Conservation (phyloP, 2,888 invertebrate genomes). For the Mylabris sibirica region DNA sequence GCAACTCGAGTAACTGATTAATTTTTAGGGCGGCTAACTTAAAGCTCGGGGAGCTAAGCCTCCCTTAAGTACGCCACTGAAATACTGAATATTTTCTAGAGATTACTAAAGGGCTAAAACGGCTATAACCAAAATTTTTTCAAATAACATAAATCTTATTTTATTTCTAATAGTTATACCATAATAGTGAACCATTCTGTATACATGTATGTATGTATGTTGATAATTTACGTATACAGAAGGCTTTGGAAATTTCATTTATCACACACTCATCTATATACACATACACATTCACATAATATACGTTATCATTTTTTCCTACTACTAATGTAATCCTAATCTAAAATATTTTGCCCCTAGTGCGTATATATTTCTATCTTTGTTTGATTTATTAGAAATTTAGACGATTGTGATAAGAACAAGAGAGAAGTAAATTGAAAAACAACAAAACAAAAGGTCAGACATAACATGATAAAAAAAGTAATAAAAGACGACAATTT, state of each 20-base stretch:
- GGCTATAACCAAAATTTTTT: no score
- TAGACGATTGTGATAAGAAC: not conserved
- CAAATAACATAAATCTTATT: no score
- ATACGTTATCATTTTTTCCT: not conserved
- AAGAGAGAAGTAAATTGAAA: not conserved
- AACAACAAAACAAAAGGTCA: not conserved
- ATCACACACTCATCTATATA: not conserved
- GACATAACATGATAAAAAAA: constrained; percentile 3
- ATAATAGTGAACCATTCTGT: no score
- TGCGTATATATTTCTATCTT: not conserved
- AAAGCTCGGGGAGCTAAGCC: no score
- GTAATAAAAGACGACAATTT: not conserved
- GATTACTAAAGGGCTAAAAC: no score
- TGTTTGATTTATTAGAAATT: not conserved
- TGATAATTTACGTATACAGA: not conserved
- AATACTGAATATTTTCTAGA: no score
- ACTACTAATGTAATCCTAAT: not conserved
- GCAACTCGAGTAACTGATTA: no score
- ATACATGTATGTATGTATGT: not conserved
- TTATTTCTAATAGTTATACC: no score
- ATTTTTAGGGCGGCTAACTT: no score
- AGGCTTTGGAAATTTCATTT: constrained; percentile 1
- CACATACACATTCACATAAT: no score
- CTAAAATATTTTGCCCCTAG: no score
- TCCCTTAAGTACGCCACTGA: no score